Evolutionary conservation across 2,113 vertebrate genomes (phyloP).

Genomic region (Tachycineta bicolor): DNA sequence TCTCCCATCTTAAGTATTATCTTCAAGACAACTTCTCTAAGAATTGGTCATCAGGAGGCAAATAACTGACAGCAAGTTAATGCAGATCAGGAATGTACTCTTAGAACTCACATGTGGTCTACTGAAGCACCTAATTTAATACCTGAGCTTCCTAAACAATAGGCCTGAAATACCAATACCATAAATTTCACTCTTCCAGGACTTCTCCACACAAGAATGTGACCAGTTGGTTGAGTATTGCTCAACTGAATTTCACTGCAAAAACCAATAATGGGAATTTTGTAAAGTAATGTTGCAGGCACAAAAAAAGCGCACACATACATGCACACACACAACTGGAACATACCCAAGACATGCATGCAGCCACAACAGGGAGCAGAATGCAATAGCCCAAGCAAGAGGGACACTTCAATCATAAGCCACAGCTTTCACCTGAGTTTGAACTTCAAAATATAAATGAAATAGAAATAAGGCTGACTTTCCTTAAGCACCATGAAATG

Average conservation of each 20-base stretch:
- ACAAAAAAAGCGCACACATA: not conserved
- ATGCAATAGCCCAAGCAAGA: not conserved
- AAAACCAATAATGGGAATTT: not conserved
- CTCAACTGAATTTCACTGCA: not conserved
- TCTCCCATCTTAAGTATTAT: not conserved
- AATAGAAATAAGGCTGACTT: not conserved
- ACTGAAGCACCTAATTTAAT: not conserved
- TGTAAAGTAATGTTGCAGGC: not conserved
- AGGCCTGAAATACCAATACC: not conserved
- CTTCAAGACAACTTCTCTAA: not conserved
- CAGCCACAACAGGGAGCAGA: not conserved
- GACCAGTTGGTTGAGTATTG: not conserved
- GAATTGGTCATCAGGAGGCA: not conserved
- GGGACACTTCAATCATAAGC: not conserved
- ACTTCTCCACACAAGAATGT: not conserved
- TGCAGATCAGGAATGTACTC: not conserved
- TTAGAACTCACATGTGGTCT: not conserved
- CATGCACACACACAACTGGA: not conserved
- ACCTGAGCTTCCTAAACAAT: not conserved
- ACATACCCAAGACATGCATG: accelerated
- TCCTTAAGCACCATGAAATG: not conserved
- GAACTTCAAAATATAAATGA: not conserved
- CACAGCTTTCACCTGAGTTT: not conserved
- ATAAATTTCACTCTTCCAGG: not conserved
- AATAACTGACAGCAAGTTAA: not conserved